Base-by-base conservation (phyloP, 2,797 vertebrate species). In the Ceryle rudis region DNA sequence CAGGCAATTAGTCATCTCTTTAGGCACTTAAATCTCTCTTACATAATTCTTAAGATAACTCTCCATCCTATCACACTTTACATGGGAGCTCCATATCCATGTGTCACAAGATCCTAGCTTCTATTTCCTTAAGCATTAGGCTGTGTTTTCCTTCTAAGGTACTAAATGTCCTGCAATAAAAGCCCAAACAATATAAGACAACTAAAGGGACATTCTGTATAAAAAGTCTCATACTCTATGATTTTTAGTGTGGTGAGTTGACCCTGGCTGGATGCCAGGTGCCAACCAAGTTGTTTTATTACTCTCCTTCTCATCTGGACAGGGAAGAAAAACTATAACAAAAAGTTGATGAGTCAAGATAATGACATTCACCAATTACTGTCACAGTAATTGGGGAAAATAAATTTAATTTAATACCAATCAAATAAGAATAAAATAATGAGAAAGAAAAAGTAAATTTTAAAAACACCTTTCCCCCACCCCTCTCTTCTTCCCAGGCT, bases 141-240 rank as follows among this genome's bases (percentile, higher is more conserved):
- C 15, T 39, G 52, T 12, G 10, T 62, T 90, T 71, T 83, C 10
- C 57, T 77, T 33, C 28, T 31, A 65, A 80, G 2, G 2, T 69
- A 57, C 39, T 61, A 65, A 64, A 83, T 33, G 7, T 23, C 12
- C 25, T 49, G 2, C 6, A 81, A 35, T n/a, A 81, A 72, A 49
- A 64, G 10, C 44, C 8, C 19, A 62, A 77, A 4, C 1, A 67
- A 77, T 52, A 13, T 12, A 52, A 52, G 39, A 55, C 5, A 89
- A 75, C 5, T 61, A 41, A 73, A 81, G 9, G 5, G 25, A 41
- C 42, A 47, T 62, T 91, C 18, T 1, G 39, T n/a, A 42, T 42
- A 75, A 51, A 51, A 87, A 62, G 16, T 75, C 3, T 67, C 26
- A 33, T 42, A 21, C 0, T 0, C 0, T 55, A 11, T 44, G 35